Conservation (phyloP, 2,888 invertebrate genomes). For the Acronicta psi region DNA sequence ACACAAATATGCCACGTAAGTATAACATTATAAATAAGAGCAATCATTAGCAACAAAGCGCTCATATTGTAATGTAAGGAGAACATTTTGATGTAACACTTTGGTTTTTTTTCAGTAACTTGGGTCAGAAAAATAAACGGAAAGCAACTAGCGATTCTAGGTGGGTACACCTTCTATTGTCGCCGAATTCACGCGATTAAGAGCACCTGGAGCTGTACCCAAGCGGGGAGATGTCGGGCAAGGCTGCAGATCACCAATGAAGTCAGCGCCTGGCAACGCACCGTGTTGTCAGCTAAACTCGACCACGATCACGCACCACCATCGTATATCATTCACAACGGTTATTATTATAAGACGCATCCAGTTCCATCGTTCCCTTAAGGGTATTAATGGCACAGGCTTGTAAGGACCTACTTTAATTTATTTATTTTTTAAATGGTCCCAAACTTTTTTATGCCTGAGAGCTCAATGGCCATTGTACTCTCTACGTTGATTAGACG, state of each 20-base stretch:
- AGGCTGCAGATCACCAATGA: slow-evolving; percentile 19
- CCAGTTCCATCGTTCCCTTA: no score
- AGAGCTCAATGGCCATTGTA: no score
- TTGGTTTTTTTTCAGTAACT: slow-evolving; percentile 21
- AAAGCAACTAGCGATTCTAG: slow-evolving; percentile 44
- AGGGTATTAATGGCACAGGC: no score
- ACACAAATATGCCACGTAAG: no score
- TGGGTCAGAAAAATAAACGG: slow-evolving; percentile 44
- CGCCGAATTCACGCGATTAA: slow-evolving; percentile 12
- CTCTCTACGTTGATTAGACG: no score
- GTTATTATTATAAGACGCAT: slow-evolving; percentile 12
- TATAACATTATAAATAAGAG: no score
- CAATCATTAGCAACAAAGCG: no score
- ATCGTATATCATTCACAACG: slow-evolving; percentile 17
- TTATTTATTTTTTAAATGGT: no score
- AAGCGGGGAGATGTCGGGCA: slow-evolving; percentile 25
- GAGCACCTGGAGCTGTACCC: slow-evolving; percentile 40
- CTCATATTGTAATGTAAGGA: no score
- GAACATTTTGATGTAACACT: neutral
- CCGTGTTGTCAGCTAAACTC: slow-evolving; percentile 10
- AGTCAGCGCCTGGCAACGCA: neutral
- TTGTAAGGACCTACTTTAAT: no score
- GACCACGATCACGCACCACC: slow-evolving; percentile 35
- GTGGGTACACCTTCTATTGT: slow-evolving; percentile 29
- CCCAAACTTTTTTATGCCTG: no score